A percentile compares a stretch with the other conserved stretches of the same genome.
phyloP scores from a whole-genome alignment of 2,888 invertebrate species.

The Phymatocera aterrima region DNA sequence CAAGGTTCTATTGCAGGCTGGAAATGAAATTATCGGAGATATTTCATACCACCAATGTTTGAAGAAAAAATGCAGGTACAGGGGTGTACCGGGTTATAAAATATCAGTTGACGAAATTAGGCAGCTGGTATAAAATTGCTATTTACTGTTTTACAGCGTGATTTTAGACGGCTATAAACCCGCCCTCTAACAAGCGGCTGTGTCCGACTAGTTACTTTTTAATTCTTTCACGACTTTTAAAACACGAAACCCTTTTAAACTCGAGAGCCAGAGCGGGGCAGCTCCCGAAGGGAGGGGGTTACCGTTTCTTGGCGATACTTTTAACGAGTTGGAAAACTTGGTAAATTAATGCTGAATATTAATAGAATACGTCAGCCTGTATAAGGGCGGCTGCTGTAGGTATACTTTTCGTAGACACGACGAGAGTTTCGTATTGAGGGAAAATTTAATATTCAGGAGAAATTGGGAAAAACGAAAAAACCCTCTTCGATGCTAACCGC shows the following conservation, averaged over 20 bases:
- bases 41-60: slow-evolving; percentile 1
- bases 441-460: no score
- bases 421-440: no score
- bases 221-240: slow-evolving; percentile 42
- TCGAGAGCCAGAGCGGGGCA: neutral
- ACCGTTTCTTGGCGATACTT: slow-evolving; percentile 39
- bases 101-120: no score
- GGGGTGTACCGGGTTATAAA: neutral
- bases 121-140: no score
- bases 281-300: neutral
- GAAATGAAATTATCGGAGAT: slow-evolving; percentile 63
- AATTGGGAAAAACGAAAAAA: no score
- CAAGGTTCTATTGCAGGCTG: slow-evolving; percentile 91
- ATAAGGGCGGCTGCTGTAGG: no score
- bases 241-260: slow-evolving; percentile 43
- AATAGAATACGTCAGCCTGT: slow-evolving; percentile 27
- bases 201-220: slow-evolving; percentile 30
- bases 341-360: slow-evolving; percentile 42
- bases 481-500: no score
- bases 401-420: neutral
- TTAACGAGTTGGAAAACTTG: slow-evolving; percentile 42
- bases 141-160: neutral
- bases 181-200: neutral
- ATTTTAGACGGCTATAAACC: neutral
- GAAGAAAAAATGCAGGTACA: no score